Base-by-base conservation (phyloP, 2,888 invertebrate genomes). In the Alcis repandata region DNA sequence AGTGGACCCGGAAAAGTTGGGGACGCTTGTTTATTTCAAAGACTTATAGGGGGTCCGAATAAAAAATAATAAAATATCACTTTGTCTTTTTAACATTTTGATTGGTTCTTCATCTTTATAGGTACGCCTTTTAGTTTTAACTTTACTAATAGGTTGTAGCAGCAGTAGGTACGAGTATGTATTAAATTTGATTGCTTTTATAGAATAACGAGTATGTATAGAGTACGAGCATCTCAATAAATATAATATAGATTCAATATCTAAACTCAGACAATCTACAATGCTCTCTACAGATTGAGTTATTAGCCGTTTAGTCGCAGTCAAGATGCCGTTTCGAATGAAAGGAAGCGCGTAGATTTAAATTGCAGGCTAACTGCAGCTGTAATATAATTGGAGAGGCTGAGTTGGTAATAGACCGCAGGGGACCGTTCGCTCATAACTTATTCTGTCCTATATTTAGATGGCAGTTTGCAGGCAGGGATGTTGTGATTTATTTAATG, bases 301-400 rank as follows among this genome's bases (percentile, higher is more conserved):
- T 60, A 64, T 70, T 38, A 67, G 56, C 63, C 67, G 58, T 70
- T 70, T 70, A 73, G 72, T 65, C 68, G 63, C 72, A 69, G 71
- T 73, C 72, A 58, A 76, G 74, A 77, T 68, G 63, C 74, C 72
- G 72, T 77, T 77, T 76, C 75, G 68, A 79, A 79, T 79, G 78
- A 85, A 82, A 86, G 89, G 88, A 89, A 86, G 78, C 81, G 72
- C 76, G 73, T 80, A 82, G 80, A 85, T 87, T 81, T 75, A 86
- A 87, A 90, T 87, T 85, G 86, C 77, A 75, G 75, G 71, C 69
- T 83, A 79, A 75, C 83, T 86, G 86, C 86, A 87, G 79, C 82
- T 81, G 84, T 80, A 84, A 87, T 89, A 87, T 89, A 86, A 90
- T 87, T 86, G 85, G 71, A 80, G 80, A 83, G 81, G 80, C 80